These are phyloP conservation scores for Reticulitermes lucifugus DNA, from an alignment of 2,888 invertebrate genomes.

Conservation along the genomic window DNA sequence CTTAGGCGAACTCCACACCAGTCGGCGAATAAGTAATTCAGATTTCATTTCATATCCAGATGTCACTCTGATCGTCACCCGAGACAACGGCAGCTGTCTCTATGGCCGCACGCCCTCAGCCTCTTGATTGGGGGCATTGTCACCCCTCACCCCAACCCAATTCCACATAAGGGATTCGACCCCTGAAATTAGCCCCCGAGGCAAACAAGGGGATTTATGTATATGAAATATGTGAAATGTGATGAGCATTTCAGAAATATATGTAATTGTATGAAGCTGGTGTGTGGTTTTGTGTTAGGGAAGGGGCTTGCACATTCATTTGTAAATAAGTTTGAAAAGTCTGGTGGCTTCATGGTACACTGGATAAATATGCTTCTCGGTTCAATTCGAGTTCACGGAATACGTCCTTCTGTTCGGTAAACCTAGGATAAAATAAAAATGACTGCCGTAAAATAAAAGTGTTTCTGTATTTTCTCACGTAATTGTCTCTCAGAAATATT, in stretches of 20 bases:
- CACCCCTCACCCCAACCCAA: constrained; percentile 11
- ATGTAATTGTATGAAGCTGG: constrained; percentile 17
- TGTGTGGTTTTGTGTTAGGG: not conserved
- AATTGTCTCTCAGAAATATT: no score
- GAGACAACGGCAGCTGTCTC: not conserved
- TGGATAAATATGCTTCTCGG: no score
- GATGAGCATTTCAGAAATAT: constrained; percentile 34
- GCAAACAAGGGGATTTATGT: constrained; percentile 40
- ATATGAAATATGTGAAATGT: constrained; percentile 40
- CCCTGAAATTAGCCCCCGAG: constrained; percentile 40
- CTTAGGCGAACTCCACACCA: constrained; percentile 12
- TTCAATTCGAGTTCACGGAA: no score
- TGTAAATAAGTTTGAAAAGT: not conserved
- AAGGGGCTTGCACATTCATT: no score
- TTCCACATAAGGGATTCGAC: constrained; percentile 20
- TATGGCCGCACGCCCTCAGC: constrained; percentile 1
- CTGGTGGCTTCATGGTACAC: not conserved
- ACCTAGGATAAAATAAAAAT: no score
- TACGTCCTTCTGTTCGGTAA: no score
- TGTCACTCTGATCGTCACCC: constrained; percentile 19
- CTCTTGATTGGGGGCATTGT: constrained; percentile 36
- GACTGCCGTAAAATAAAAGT: no score
- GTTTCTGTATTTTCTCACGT: no score
- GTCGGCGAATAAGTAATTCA: constrained; percentile 42
- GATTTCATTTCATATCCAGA: constrained; percentile 46